A percentile compares a stretch with the other conserved stretches of the same genome.
Evolutionary conservation across 1,140 invertebrate genomes (phyloP).

Genomic region (Drosophila lacertosa): DNA sequence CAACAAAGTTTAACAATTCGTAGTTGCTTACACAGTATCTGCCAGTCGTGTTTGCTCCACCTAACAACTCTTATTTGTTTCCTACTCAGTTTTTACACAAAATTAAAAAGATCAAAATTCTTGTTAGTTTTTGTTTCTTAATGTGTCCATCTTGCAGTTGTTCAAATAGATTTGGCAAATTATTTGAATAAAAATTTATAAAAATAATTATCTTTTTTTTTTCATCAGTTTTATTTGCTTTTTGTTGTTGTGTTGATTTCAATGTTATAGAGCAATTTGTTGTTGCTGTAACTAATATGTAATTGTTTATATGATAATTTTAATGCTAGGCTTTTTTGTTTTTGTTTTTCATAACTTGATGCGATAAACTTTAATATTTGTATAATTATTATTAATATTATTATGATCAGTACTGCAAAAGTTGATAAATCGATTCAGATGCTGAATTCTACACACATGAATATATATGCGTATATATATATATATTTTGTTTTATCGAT

Average conservation of each 20-base stretch:
- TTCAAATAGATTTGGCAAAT: conserved; percentile 6
- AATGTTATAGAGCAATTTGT: conserved; percentile 64
- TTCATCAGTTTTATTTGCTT: conserved; percentile 64
- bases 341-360: conserved; percentile 54
- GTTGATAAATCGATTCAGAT: conserved; percentile 43
- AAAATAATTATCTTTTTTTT: conserved; percentile 24
- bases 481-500: conserved; percentile 17
- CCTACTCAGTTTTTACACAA: background rate
- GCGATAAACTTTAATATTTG: conserved; percentile 21
- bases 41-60: background rate
- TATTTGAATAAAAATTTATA: background rate
- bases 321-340: conserved; percentile 60
- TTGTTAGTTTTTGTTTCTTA: background rate
- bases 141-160: background rate
- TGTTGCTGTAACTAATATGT: conserved; percentile 57
- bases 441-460: conserved; percentile 17
- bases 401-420: conserved; percentile 68
- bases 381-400: conserved; percentile 38
- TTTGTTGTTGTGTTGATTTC: conserved; percentile 40
- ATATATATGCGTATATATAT: conserved; percentile 7
- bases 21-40: background rate
- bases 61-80: background rate
- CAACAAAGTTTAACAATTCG: too few relatives aligned
- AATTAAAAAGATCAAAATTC: background rate
- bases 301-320: conserved; percentile 72